phyloP scores from a whole-genome alignment of 2,113 vertebrate genomes.

The Ellobius talpinus region DNA sequence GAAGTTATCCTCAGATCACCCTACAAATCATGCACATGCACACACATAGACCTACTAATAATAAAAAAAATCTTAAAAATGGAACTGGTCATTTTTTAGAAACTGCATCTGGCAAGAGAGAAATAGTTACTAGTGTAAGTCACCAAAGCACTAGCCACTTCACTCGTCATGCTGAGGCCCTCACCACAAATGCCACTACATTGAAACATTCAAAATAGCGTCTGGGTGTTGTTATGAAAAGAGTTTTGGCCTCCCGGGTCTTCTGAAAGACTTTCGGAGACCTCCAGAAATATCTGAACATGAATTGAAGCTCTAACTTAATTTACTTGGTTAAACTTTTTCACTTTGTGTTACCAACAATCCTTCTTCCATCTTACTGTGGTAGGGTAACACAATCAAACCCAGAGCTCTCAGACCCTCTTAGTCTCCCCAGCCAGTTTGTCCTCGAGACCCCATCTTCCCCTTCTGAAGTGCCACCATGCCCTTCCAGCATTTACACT shows the following conservation, averaged over 20 bases:
- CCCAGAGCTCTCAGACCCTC: neutral
- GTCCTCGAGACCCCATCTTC: neutral
- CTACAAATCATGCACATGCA: neutral
- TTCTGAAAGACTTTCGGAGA: neutral
- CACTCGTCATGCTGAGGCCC: neutral
- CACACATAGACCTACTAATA: neutral
- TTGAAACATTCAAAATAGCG: neutral
- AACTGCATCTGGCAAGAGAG: neutral
- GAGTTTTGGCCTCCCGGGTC: no score
- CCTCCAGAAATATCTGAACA: neutral
- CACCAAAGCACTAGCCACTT: neutral
- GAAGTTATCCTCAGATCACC: neutral
- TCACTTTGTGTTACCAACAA: neutral
- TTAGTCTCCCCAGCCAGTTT: neutral
- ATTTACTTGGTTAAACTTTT: neutral
- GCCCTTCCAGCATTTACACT: neutral
- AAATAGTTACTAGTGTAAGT: no score
- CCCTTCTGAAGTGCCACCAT: neutral
- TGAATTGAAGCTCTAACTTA: neutral
- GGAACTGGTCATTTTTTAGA: neutral
- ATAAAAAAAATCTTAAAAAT: neutral
- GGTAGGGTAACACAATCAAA: neutral
- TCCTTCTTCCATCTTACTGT: neutral
- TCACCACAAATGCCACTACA: neutral
- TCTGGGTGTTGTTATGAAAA: neutral